Percentiles rank a stretch among this genome's conserved stretches.
phyloP scores from a whole-genome alignment of 1,140 invertebrate species.

The Muscidifurax raptorellus region DNA sequence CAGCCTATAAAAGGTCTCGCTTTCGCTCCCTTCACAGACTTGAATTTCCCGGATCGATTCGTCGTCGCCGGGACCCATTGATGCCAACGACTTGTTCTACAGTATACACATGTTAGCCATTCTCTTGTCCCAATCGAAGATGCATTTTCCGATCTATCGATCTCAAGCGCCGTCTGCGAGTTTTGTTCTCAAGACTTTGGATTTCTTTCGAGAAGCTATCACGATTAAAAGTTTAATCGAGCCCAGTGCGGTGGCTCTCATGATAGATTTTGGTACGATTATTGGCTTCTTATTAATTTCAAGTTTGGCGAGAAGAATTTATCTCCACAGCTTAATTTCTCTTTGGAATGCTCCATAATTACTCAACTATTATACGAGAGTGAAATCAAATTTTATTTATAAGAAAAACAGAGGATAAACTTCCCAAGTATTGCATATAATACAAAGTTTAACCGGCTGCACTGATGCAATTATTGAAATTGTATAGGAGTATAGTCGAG shows the following conservation, averaged over 20 bases:
- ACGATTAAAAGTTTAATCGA: neutral
- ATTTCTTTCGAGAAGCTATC: neutral
- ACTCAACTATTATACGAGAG: neutral
- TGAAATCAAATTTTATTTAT: too few relatives aligned
- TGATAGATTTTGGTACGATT: neutral
- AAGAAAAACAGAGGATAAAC: too few relatives aligned
- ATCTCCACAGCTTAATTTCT: neutral
- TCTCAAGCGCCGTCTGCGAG: neutral
- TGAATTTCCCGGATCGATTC: neutral
- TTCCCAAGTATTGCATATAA: too few relatives aligned
- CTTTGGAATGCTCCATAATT: too few relatives aligned
- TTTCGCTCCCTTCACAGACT: neutral
- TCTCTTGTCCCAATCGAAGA: neutral
- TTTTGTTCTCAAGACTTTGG: neutral
- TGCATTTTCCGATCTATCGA: neutral
- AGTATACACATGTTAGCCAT: neutral
- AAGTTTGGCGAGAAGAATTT: neutral
- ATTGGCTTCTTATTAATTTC: neutral
- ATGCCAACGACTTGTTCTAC: neutral
- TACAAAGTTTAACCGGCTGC: too few relatives aligned
- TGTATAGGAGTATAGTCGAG: too few relatives aligned
- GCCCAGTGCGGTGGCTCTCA: neutral
- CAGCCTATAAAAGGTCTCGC: neutral
- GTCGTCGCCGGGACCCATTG: too few relatives aligned
- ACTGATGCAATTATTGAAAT: too few relatives aligned